Percentiles rank a stretch among this genome's conserved stretches.
Conservation (phyloP, 2,888 invertebrate genomes). For the Silvanus unidentatus region DNA sequence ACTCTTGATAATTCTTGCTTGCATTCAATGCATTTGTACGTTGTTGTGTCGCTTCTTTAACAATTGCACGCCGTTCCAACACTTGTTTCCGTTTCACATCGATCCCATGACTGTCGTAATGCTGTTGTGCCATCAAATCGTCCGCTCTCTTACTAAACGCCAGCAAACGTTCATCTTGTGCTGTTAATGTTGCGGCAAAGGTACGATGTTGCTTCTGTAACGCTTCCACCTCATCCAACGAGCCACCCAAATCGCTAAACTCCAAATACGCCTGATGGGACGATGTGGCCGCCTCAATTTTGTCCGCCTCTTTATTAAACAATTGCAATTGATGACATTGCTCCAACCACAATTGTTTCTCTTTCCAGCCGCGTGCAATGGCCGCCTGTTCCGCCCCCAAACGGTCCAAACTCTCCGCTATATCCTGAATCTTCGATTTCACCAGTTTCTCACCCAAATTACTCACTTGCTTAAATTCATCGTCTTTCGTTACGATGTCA, state of each 20-base stretch:
- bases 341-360: constrained; percentile 78
- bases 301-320: constrained; percentile 94
- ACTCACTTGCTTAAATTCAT: constrained; percentile 80
- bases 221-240: constrained; percentile 87
- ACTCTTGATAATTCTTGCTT: constrained; percentile 86
- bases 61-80: constrained; percentile 63
- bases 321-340: constrained; percentile 85
- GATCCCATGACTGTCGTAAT: constrained; percentile 77
- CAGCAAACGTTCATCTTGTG: constrained; percentile 87
- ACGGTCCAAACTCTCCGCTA: constrained; percentile 66
- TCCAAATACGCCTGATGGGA: constrained; percentile 93
- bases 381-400: constrained; percentile 70
- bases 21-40: constrained; percentile 72
- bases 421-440: constrained; percentile 67
- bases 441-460: constrained; percentile 71
- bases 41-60: constrained; percentile 68
- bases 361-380: constrained; percentile 73
- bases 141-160: constrained; percentile 79
- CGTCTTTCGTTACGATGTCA: constrained; percentile 84
- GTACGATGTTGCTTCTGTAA: constrained; percentile 89
- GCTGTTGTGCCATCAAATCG: constrained; percentile 68
- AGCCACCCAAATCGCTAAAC: constrained; percentile 79
- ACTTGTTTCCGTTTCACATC: constrained; percentile 70
- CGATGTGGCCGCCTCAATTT: constrained; percentile 91
- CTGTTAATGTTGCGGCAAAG: constrained; percentile 84